phyloP scores from a whole-genome alignment of 2,888 invertebrate genomes.

The Anticlea derivata region DNA sequence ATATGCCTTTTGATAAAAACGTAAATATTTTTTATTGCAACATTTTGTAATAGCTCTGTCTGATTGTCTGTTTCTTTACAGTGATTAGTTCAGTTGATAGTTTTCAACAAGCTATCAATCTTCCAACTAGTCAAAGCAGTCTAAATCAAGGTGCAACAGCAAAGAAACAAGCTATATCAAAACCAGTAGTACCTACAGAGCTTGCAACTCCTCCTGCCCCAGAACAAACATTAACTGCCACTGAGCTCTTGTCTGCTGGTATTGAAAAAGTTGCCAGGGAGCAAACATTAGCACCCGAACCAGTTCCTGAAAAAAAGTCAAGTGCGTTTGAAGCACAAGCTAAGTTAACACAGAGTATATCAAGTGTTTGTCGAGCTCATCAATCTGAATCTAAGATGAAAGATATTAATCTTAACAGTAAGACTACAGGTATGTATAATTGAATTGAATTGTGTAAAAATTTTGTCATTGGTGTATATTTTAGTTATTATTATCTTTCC shows the following conservation, averaged over 20 bases:
- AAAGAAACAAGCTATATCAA: constrained; percentile 26
- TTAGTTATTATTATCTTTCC: not conserved
- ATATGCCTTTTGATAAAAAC: too few species aligned
- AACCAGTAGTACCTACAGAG: constrained; percentile 47
- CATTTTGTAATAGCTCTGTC: not conserved
- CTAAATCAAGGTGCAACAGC: constrained; percentile 39
- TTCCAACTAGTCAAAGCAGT: constrained; percentile 72
- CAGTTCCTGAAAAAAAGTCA: constrained; percentile 51
- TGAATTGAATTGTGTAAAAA: not conserved
- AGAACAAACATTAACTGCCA: constrained; percentile 61
- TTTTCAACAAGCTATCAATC: constrained; percentile 65
- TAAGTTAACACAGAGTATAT: constrained; percentile 74
- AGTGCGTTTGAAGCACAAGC: constrained; percentile 75
- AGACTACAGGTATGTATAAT: constrained; percentile 62
- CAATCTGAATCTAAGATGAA: constrained; percentile 73
- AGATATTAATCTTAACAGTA: constrained; percentile 75
- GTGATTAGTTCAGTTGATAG: constrained; percentile 75
- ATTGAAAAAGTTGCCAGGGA: constrained; percentile 74
- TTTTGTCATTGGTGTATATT: not conserved
- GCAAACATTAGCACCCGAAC: constrained; percentile 43
- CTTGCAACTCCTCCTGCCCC: constrained; percentile 42
- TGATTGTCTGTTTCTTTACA: constrained; percentile 50
- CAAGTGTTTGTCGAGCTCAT: constrained; percentile 63
- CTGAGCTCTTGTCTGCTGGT: constrained; percentile 70
- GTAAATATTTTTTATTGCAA: too few species aligned